These are phyloP conservation scores for Thereva unica DNA, from an alignment of 2,888 invertebrate species.

Conservation along the genomic window DNA sequence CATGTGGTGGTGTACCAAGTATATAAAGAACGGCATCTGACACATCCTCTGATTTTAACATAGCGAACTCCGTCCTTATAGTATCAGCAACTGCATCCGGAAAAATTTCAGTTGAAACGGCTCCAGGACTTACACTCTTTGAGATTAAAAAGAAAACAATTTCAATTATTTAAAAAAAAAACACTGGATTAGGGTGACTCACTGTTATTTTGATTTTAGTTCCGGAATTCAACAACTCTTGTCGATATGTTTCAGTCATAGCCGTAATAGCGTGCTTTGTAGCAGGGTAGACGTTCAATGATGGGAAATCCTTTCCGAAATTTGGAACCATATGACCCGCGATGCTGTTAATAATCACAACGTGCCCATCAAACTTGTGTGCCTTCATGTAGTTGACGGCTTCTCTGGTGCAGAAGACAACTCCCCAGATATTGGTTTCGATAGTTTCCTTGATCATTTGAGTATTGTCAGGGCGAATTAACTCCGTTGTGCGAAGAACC, in stretches of 20 bases:
- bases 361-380: slow-evolving; percentile 59
- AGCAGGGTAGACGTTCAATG: slow-evolving; percentile 53
- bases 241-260: slow-evolving; percentile 52
- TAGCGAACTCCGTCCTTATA: slow-evolving; percentile 47
- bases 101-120: slow-evolving; percentile 56
- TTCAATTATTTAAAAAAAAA: not conserved
- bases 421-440: slow-evolving; percentile 59
- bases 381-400: slow-evolving; percentile 59
- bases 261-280: slow-evolving; percentile 55
- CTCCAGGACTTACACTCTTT: slow-evolving; percentile 55
- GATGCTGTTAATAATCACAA: slow-evolving; percentile 59
- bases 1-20: slow-evolving; percentile 52
- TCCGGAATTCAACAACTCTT: slow-evolving; percentile 50
- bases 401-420: slow-evolving; percentile 58
- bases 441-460: slow-evolving; percentile 50
- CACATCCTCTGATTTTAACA: slow-evolving; percentile 54
- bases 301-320: slow-evolving; percentile 49
- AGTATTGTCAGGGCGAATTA: slow-evolving; percentile 45
- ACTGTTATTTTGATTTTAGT: slow-evolving; percentile 51
- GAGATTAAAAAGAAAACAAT: not conserved
- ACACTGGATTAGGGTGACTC: slow-evolving; percentile 29
- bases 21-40: slow-evolving; percentile 55
- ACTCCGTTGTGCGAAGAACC: slow-evolving; percentile 32
- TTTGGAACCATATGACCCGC: slow-evolving; percentile 49
- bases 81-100: slow-evolving; percentile 42